These are phyloP conservation scores for Achlya flavicornis DNA, from an alignment of 2,888 invertebrate genomes.

Conservation along the genomic window DNA sequence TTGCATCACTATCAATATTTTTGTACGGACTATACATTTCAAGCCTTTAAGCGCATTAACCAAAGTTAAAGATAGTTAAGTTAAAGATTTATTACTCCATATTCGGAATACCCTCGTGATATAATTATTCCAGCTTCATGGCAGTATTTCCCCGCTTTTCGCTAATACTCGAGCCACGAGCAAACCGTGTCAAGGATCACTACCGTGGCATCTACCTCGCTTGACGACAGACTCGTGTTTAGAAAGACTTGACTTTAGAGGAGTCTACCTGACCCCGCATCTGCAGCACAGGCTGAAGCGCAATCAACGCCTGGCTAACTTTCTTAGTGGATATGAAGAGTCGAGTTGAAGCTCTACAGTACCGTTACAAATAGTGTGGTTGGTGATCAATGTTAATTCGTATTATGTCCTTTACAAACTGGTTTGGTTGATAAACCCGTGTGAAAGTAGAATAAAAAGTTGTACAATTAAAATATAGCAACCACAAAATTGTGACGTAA, in stretches of 20 bases:
- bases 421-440: background rate
- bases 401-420: background rate
- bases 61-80: background rate
- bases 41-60: background rate
- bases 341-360: slow-evolving; percentile 10
- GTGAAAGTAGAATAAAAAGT: background rate
- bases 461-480: background rate
- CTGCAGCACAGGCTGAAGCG: slow-evolving; percentile 23
- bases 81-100: background rate
- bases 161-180: slow-evolving; percentile 23
- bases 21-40: background rate
- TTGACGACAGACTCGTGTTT: slow-evolving; percentile 35
- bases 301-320: slow-evolving; percentile 19
- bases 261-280: slow-evolving; percentile 48
- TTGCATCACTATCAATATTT: background rate
- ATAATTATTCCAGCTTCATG: background rate
- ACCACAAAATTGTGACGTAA: background rate
- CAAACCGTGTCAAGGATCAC: slow-evolving; percentile 67
- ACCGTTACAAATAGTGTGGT: background rate
- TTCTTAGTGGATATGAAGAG: slow-evolving; percentile 1
- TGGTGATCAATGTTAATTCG: background rate
- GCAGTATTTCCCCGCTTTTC: background rate
- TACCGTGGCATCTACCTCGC: slow-evolving; percentile 43
- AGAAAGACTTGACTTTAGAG: slow-evolving; percentile 47
- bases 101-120: background rate